Percentiles rank a stretch among this genome's conserved stretches.
phyloP scores from a whole-genome alignment of 2,113 vertebrate species.

The Seriola dumerili region DNA sequence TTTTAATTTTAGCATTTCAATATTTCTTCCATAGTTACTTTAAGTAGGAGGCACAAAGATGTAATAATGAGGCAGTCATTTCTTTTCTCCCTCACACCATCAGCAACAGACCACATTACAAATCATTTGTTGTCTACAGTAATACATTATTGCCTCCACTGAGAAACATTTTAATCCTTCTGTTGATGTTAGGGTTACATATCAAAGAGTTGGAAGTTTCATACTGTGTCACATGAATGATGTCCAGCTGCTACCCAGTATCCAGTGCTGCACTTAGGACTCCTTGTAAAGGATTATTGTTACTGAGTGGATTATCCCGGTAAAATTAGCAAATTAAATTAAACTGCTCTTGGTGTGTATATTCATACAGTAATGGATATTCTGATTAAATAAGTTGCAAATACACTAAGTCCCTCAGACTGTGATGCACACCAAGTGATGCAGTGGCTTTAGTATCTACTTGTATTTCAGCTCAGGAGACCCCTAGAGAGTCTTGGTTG shows the following conservation, averaged over 20 bases:
- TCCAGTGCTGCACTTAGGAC: not conserved
- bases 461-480: constrained; percentile 2
- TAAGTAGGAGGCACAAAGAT: constrained; percentile 21
- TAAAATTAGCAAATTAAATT: constrained; percentile 20
- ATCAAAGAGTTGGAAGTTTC: constrained; percentile 1
- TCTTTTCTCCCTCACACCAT: constrained; percentile 1
- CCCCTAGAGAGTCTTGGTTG: not conserved
- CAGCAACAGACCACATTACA: not conserved
- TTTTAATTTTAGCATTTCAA: constrained; percentile 54
- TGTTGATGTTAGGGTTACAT: constrained; percentile 6
- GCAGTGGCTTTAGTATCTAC: not conserved
- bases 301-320: not conserved
- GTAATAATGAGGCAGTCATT: not conserved
- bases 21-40: constrained; percentile 30
- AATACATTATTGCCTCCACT: constrained; percentile 9
- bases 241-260: constrained; percentile 15
- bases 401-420: not conserved
- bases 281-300: constrained; percentile 3
- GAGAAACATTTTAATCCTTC: constrained; percentile 20
- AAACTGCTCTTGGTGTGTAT: not conserved
- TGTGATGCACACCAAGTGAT: not conserved
- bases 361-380: not conserved
- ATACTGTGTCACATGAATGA: constrained; percentile 7
- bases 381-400: not conserved
- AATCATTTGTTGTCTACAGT: constrained; percentile 5